A percentile compares a stretch with the other conserved stretches of the same genome.
phyloP scores from a whole-genome alignment of 2,888 invertebrate species.

The Hoplodrina blanda region DNA sequence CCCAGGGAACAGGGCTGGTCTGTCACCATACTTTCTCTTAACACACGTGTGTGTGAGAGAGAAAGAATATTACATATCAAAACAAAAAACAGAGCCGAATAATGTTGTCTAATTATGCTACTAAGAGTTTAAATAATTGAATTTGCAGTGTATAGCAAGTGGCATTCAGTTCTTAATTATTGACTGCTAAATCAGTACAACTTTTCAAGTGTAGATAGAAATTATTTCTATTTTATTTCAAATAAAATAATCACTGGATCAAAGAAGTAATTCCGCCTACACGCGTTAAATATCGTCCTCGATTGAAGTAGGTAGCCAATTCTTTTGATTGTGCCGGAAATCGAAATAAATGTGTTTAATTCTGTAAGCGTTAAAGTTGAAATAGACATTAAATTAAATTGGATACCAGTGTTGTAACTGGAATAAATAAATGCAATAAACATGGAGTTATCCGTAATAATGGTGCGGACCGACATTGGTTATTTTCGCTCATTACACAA shows the following conservation, averaged over 20 bases:
- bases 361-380: constrained; percentile 8
- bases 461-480: constrained; percentile 45
- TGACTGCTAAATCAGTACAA: constrained; percentile 52
- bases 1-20: constrained; percentile 37
- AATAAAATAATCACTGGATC: constrained; percentile 15
- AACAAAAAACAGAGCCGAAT: constrained; percentile 31
- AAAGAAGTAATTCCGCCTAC: neutral
- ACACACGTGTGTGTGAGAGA: constrained; percentile 12
- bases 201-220: neutral
- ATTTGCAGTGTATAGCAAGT: constrained; percentile 12
- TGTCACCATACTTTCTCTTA: constrained; percentile 51
- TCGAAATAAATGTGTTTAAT: constrained; percentile 6
- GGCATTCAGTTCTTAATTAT: constrained; percentile 42
- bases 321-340: neutral
- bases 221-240: neutral
- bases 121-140: constrained; percentile 17
- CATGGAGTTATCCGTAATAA: constrained; percentile 40
- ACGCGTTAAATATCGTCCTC: neutral
- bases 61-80: constrained; percentile 26
- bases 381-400: constrained; percentile 51
- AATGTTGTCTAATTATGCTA: constrained; percentile 32
- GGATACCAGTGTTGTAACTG: constrained; percentile 46
- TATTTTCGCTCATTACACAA: constrained; percentile 71
- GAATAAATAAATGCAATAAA: constrained; percentile 58
- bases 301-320: neutral